Evolutionary conservation across 2,797 vertebrate species (phyloP).

Genomic region (Diceros bicornis): DNA sequence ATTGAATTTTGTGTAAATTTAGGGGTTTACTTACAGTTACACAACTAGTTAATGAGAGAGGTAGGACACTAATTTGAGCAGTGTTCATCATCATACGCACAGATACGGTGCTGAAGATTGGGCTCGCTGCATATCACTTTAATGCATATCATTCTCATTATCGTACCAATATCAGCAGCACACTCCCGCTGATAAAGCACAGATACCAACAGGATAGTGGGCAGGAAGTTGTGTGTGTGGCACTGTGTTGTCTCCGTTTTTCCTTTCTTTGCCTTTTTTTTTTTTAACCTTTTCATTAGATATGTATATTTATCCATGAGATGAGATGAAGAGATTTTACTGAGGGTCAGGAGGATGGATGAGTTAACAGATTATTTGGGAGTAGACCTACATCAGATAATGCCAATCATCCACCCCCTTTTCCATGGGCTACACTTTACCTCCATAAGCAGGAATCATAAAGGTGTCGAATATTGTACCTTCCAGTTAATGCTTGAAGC

Average conservation of each 20-base stretch:
- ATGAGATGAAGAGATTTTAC: background rate
- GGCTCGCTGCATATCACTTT: background rate
- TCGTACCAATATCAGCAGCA: no score
- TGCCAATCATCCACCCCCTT: background rate
- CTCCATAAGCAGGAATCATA: background rate
- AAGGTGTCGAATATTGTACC: background rate
- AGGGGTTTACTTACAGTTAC: background rate
- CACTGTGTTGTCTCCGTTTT: background rate
- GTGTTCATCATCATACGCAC: background rate
- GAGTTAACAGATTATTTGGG: background rate
- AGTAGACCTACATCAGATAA: background rate
- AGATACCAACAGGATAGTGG: background rate
- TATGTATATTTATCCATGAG: background rate
- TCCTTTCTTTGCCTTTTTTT: background rate
- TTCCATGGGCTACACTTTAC: background rate
- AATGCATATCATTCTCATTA: no score
- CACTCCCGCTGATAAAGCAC: background rate
- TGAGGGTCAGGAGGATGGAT: background rate
- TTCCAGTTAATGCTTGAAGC: background rate
- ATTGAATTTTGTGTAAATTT: background rate
- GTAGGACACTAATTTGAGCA: background rate
- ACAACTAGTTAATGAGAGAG: background rate
- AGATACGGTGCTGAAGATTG: background rate
- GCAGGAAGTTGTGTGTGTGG: background rate
- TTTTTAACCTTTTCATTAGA: background rate